A percentile compares a stretch with the other conserved stretches of the same genome.
Evolutionary conservation across 2,113 vertebrate genomes (phyloP).

Genomic region (Barbus barbus): DNA sequence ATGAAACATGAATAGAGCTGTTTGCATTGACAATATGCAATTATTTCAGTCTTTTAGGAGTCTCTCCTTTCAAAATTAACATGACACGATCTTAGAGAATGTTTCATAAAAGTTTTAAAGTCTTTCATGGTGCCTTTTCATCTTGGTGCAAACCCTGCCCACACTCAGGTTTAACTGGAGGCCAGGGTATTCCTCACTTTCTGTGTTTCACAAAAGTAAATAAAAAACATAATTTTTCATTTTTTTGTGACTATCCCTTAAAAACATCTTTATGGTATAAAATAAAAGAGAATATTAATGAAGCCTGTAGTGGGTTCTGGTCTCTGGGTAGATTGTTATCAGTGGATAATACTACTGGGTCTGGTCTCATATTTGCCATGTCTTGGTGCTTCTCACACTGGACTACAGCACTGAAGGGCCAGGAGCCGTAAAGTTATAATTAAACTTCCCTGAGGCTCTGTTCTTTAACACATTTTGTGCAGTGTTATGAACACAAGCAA

Average conservation of each 20-base stretch:
- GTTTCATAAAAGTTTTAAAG: not conserved
- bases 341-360: not conserved
- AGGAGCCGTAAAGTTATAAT: constrained; percentile 28
- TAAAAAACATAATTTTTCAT: not conserved
- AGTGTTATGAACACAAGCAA: constrained; percentile 13
- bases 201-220: not conserved
- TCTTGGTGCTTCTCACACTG: constrained; percentile 12
- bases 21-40: not conserved
- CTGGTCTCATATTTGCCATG: not conserved
- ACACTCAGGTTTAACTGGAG: too few species aligned
- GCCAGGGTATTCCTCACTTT: not conserved
- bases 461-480: not conserved
- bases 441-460: not conserved
- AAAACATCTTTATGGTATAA: not conserved
- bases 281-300: not conserved
- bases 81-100: not conserved
- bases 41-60: not conserved
- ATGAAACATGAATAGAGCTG: not conserved
- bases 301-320: not conserved
- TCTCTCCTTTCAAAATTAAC: not conserved
- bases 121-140: not conserved
- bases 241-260: not conserved
- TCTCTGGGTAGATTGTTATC: constrained; percentile 17
- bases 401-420: constrained; percentile 6
- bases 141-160: not conserved